These are phyloP conservation scores for Puntigrus tetrazona DNA, from an alignment of 2,113 vertebrate genomes.

Conservation along the genomic window DNA sequence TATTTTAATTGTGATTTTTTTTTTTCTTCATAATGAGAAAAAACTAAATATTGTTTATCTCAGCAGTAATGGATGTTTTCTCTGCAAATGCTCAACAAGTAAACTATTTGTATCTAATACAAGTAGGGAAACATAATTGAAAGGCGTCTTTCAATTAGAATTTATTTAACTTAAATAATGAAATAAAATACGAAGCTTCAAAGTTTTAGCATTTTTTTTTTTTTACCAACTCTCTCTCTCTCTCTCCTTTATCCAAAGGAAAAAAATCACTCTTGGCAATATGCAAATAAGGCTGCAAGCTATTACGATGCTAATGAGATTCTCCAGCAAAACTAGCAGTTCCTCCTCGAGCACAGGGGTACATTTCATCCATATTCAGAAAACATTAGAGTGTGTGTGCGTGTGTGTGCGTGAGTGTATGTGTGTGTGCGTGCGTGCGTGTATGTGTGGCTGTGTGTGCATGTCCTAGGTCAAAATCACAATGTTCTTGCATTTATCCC, in stretches of 20 bases:
- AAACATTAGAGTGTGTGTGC: constrained; percentile 70
- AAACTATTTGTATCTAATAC: constrained; percentile 68
- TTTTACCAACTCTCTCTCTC: constrained; percentile 39
- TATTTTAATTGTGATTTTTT: constrained; percentile 62
- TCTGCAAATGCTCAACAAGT: constrained; percentile 69
- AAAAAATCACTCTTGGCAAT: constrained; percentile 78
- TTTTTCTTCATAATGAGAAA: constrained; percentile 57
- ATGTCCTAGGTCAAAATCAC: constrained; percentile 36
- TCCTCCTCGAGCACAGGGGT: constrained; percentile 71
- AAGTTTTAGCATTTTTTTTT: constrained; percentile 69
- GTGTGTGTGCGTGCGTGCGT: neutral
- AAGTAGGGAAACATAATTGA: constrained; percentile 70
- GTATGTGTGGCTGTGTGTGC: neutral
- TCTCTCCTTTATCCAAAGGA: constrained; percentile 65
- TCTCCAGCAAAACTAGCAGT: constrained; percentile 78
- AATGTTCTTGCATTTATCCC: constrained; percentile 13
- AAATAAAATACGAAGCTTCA: constrained; percentile 74
- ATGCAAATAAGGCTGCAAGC: constrained; percentile 85
- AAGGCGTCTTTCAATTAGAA: constrained; percentile 79
- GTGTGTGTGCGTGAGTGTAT: constrained; percentile 27
- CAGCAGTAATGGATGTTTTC: constrained; percentile 63
- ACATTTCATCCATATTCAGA: constrained; percentile 82
- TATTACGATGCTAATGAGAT: constrained; percentile 86
- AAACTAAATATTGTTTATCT: constrained; percentile 71
- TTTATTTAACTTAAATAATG: constrained; percentile 78